Base-by-base conservation (phyloP, 2,797 vertebrate species). In the Otolemur crassicaudatus region DNA sequence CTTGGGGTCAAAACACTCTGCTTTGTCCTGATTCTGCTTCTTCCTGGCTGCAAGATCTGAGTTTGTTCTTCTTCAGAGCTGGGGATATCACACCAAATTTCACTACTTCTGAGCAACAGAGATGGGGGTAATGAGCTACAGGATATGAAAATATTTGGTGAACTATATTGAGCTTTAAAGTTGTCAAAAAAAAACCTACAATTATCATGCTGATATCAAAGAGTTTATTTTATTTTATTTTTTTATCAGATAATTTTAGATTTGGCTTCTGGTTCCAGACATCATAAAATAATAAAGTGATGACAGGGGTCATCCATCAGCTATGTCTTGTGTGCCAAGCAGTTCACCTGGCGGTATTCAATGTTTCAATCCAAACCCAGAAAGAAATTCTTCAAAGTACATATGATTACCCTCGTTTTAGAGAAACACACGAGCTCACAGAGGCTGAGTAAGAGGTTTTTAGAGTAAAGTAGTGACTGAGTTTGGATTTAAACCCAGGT, bases 321-420 rank as follows among this genome's bases (percentile, higher is more conserved):
- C 11, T 34, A 8, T 31, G 49, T 84, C 22, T 69, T 95, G 3
- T 92, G 72, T 75, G 29, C 40, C 70, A 65, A 69, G 13, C 4
- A 14, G 17, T 31, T 37, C 60, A 67, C 58, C 63, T 2, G 7
- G 40, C 2, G 8, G 40, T 58, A 20, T 17, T 87, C 5, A 37
- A 34, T 49, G 16, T 80, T 87, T 80, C 70, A 49, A 91, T 85
- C 85, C 65, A 65, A 82, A 86, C 19, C 31, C 86, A 49, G 37
- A 87, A 97, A 79, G 53, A 46, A 94, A 60, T 69, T 70, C 25
- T 70, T 94, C 49, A 80, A 83, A 37, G 25, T 63, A 67, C 22
- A n/a, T 69, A 46, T 49, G 31, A 70, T 67, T n/a, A 46, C 34
- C 65, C 22, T 16, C 25, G 63, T 46, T 91, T 91, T 73, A 90